These are phyloP conservation scores for Castor canadensis DNA, from an alignment of 2,113 vertebrate species.

Conservation along the genomic window DNA sequence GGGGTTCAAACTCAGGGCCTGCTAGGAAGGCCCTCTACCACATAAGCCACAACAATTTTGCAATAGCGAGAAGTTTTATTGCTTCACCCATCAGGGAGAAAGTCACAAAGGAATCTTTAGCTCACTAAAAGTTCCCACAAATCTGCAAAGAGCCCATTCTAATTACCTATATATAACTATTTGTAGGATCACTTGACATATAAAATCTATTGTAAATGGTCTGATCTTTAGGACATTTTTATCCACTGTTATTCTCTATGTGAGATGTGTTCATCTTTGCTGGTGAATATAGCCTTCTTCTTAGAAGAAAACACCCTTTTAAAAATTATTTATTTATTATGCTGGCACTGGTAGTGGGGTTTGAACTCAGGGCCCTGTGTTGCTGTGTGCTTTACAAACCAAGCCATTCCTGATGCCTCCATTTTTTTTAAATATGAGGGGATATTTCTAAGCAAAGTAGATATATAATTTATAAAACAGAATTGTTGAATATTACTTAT, in stretches of 20 bases:
- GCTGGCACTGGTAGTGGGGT: no score
- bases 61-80: no score
- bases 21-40: no score
- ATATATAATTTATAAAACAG: background rate
- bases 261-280: background rate
- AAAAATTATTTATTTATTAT: no score
- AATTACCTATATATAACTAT: background rate
- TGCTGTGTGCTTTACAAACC: no score
- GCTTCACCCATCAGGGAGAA: background rate
- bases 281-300: background rate
- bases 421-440: background rate
- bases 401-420: no score
- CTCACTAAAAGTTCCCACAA: background rate
- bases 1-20: no score
- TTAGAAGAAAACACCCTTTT: background rate
- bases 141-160: background rate
- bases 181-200: background rate
- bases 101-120: background rate
- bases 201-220: background rate
- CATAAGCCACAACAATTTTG: no score
- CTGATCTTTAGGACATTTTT: background rate
- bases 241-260: background rate
- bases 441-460: conserved; percentile 11
- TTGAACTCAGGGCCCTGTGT: no score
- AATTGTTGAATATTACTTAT: background rate